phyloP scores from a whole-genome alignment of 2,888 invertebrate species.

The Cosmorhoe ocellata region DNA sequence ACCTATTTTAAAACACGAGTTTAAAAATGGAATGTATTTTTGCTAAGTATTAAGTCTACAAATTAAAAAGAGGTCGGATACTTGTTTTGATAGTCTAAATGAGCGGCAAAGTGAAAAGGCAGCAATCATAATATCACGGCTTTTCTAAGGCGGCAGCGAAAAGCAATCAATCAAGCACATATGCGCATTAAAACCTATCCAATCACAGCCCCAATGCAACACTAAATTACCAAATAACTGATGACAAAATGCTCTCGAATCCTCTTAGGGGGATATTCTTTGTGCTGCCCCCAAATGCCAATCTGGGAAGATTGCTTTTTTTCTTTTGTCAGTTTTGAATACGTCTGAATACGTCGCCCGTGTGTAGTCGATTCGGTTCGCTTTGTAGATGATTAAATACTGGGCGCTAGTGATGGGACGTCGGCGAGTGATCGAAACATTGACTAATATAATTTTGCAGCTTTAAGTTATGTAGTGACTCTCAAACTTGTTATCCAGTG shows the following conservation, averaged over 20 bases:
- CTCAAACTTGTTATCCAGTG: too few species aligned
- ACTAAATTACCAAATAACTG: constrained; percentile 77
- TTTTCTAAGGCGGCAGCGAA: constrained; percentile 44
- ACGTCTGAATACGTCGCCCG: constrained; percentile 58
- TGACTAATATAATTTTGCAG: too few species aligned
- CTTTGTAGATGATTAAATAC: constrained; percentile 81
- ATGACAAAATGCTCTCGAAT: constrained; percentile 72
- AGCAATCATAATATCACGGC: not conserved
- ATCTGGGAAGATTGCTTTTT: constrained; percentile 80
- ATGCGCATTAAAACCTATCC: constrained; percentile 66
- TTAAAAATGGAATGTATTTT: too few species aligned
- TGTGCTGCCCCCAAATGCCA: constrained; percentile 76
- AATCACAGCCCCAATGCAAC: constrained; percentile 72
- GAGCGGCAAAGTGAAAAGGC: constrained; percentile 3
- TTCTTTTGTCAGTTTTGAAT: constrained; percentile 81
- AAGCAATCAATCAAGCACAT: constrained; percentile 70
- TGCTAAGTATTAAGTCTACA: too few species aligned
- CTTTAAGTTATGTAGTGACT: too few species aligned
- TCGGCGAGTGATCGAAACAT: too few species aligned
- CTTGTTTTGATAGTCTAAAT: too few species aligned
- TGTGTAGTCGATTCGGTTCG: constrained; percentile 47
- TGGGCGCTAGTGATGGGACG: constrained; percentile 44
- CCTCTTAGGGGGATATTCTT: constrained; percentile 51
- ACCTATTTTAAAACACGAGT: too few species aligned
- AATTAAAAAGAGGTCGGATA: too few species aligned